Base-by-base conservation (phyloP, 2,888 invertebrate genomes). In the Campoplex nolae region DNA sequence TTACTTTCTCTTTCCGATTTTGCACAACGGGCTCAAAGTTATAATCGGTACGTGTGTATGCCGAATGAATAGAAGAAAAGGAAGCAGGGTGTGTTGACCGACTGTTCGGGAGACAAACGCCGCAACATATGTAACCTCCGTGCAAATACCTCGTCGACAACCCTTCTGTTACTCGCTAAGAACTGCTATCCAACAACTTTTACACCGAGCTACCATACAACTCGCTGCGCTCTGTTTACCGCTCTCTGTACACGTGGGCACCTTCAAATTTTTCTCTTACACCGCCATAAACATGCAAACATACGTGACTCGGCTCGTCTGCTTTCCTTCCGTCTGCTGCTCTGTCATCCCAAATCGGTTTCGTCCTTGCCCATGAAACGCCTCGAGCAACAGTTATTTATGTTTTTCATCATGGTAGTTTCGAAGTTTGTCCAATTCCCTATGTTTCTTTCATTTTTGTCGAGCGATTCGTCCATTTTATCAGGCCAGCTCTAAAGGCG, bases 111-210 rank as follows among this genome's bases (percentile, higher is more conserved):
- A 32, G 73, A 45, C 48, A 38, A 71, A 51, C 42, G 45, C 58
- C 73, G 51, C 89, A 87, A 89, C 89, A 90, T 90, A 86, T 90
- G 90, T 77, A 85, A 13, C 70, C 38, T 65, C 48, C 35, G 58
- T 23, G 23, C 62, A 62, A 42, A 70, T 45, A 32, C 18, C 42
- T 32, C n/a, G 77, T 51, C 74, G 71, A 56, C 77, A 67, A 80
- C 83, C 84, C 88, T 88, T 86, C 83, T 82, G 89, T 73, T 71
- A 74, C 54, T 48, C 38, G 4, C 51, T 7, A n/a, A 45, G 70
- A 38, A 38, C 76, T 16, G 65, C 48, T 70, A 23, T 58, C 45
- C 70, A 32, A 56, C 56, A 42, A 67, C 54, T 67, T 71, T 11
- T 35, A 38, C 23, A 35, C 16, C 58, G 38, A 38, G 23, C 28